Conservation (phyloP, 2,888 invertebrate genomes). For the Pomacea canaliculata region DNA sequence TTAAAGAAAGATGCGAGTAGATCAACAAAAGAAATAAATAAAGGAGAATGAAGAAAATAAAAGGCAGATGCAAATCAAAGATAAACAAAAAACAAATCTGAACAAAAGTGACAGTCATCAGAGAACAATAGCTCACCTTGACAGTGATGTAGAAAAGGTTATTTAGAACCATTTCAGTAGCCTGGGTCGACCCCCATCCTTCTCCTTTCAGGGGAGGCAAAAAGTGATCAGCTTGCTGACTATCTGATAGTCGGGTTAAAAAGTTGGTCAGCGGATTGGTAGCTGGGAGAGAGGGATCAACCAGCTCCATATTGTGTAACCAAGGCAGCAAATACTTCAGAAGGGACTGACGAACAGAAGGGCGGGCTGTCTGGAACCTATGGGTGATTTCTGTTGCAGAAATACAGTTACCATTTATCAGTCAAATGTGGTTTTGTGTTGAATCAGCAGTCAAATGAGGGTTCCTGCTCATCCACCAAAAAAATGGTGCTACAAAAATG, state of each 20-base stretch:
- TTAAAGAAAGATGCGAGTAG: no score
- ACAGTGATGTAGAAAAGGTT: slow-evolving; percentile 98
- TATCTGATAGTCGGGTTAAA: slow-evolving; percentile 71
- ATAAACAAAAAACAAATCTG: no score
- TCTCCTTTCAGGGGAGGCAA: slow-evolving; percentile 81
- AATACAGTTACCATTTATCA: slow-evolving; percentile 7
- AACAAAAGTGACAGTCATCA: no score
- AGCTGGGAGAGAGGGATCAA: slow-evolving; percentile 93
- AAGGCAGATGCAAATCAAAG: no score
- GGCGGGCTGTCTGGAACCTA: slow-evolving; percentile 94
- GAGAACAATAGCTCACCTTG: slow-evolving; percentile 51
- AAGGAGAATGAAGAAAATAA: no score
- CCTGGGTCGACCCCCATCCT: slow-evolving; percentile 98
- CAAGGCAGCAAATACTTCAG: slow-evolving; percentile 95
- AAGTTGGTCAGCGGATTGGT: slow-evolving; percentile 59
- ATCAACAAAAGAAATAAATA: no score
- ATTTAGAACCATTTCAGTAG: slow-evolving; percentile 99
- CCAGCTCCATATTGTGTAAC: slow-evolving; percentile 98
- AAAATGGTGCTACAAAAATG: not conserved
- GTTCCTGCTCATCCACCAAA: not conserved
- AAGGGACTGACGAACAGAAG: slow-evolving; percentile 90
- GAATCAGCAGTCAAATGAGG: not conserved
- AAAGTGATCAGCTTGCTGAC: slow-evolving; percentile 73
- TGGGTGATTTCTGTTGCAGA: slow-evolving; percentile 88
- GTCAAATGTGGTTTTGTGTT: not conserved